These are phyloP conservation scores for Callaeas wilsoni DNA, from an alignment of 2,113 vertebrate species.

Conservation along the genomic window DNA sequence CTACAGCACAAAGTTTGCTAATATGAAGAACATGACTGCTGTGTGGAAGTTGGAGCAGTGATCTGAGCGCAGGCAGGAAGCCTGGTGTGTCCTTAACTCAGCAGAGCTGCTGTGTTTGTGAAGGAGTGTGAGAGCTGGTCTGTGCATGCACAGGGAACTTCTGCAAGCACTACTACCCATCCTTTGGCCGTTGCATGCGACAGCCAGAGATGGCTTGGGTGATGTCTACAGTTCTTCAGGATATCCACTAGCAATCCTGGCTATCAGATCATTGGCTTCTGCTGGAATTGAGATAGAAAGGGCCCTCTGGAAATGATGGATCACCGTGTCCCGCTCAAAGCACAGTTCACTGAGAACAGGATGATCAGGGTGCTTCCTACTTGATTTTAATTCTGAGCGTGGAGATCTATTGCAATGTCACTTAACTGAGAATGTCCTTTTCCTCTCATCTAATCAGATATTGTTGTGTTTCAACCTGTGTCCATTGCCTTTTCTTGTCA, in stretches of 20 bases:
- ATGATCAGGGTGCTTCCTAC: neutral
- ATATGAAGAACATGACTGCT: neutral
- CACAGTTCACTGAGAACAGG: neutral
- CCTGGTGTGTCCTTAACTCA: neutral
- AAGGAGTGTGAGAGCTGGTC: neutral
- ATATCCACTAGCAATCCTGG: neutral
- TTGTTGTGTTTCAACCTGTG: neutral
- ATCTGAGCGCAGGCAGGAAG: rapidly evolving
- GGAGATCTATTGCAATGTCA: neutral
- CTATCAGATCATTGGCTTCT: neutral
- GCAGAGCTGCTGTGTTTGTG: neutral
- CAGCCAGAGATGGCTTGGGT: neutral
- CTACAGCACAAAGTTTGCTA: neutral
- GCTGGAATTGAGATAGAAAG: neutral
- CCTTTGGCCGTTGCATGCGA: rapidly evolving
- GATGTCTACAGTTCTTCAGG: neutral
- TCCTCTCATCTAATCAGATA: neutral
- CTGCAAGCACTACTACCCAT: neutral
- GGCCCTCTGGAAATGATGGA: neutral
- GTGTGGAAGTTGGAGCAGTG: neutral
- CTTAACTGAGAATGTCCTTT: neutral
- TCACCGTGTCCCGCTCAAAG: neutral
- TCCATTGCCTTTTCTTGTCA: neutral
- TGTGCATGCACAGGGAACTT: neutral
- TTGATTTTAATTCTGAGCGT: neutral